A percentile compares a stretch with the other conserved stretches of the same genome.
phyloP scores from a whole-genome alignment of 2,113 vertebrate species.

The Smithornis capensis region DNA sequence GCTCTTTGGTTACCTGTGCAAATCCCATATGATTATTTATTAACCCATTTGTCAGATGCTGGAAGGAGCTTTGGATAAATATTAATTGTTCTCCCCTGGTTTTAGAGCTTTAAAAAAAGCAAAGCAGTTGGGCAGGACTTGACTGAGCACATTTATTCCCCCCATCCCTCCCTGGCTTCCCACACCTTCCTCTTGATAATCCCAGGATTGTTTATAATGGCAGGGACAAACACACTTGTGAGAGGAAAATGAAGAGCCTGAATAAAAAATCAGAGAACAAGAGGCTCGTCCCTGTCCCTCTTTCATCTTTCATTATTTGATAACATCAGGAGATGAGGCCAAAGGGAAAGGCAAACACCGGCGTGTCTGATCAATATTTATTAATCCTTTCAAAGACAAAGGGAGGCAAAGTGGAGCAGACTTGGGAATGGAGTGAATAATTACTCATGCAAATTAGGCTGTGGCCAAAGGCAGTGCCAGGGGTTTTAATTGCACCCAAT shows the following conservation, averaged over 20 bases:
- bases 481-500: slow-evolving; percentile 71
- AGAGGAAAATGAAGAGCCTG: slow-evolving; percentile 69
- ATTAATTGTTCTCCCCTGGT: not conserved
- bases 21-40: not conserved
- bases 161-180: not conserved
- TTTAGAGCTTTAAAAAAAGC: not conserved
- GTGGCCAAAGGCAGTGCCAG: slow-evolving; percentile 68
- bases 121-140: not conserved
- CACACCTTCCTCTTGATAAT: slow-evolving; percentile 31
- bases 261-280: slow-evolving; percentile 72
- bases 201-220: slow-evolving; percentile 58
- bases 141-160: not conserved
- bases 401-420: slow-evolving; percentile 69
- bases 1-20: not conserved
- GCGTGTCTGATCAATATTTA: slow-evolving; percentile 83
- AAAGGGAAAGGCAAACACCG: slow-evolving; percentile 76
- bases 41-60: not conserved
- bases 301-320: slow-evolving; percentile 83
- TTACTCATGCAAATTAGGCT: slow-evolving; percentile 73
- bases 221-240: slow-evolving; percentile 64
- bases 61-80: not conserved
- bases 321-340: slow-evolving; percentile 75
- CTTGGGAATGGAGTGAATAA: slow-evolving; percentile 72
- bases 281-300: slow-evolving; percentile 68
- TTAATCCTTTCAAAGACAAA: slow-evolving; percentile 76